phyloP scores from a whole-genome alignment of 2,797 vertebrate genomes.

The Sebastes vulpes region DNA sequence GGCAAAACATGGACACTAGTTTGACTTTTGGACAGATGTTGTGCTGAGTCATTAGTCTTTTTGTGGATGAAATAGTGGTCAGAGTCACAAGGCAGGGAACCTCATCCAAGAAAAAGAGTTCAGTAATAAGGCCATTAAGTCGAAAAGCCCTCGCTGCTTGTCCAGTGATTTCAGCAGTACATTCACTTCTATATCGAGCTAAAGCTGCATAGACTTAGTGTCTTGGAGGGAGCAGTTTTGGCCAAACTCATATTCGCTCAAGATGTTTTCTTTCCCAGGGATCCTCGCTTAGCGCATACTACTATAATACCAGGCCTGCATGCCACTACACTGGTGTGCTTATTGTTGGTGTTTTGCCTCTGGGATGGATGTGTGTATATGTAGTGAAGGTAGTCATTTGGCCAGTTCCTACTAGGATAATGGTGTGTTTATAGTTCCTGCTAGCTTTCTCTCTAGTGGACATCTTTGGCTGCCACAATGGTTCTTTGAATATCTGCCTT shows the following conservation, averaged over 20 bases:
- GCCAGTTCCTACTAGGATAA: slow-evolving; percentile 47
- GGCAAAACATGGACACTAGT: neutral
- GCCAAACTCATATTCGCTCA: neutral
- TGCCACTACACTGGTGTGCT: slow-evolving; percentile 9
- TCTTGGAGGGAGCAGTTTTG: neutral
- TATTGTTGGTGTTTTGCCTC: slow-evolving; percentile 40
- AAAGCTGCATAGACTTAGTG: slow-evolving; percentile 15
- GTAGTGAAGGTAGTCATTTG: slow-evolving; percentile 65
- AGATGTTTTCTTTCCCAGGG: slow-evolving; percentile 29
- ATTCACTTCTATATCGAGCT: slow-evolving; percentile 13
- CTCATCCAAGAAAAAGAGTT: slow-evolving; percentile 47
- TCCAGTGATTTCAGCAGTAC: neutral
- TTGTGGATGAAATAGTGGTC: slow-evolving; percentile 35
- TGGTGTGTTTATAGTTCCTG: slow-evolving; percentile 64
- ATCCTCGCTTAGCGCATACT: slow-evolving; percentile 15
- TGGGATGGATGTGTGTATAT: slow-evolving; percentile 36
- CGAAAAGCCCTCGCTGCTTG: slow-evolving; percentile 1
- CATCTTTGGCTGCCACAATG: slow-evolving; percentile 41
- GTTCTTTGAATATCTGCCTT: slow-evolving; percentile 48
- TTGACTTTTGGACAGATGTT: slow-evolving; percentile 4
- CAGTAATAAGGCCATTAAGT: slow-evolving; percentile 3
- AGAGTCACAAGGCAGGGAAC: slow-evolving; percentile 49
- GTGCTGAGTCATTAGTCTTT: slow-evolving; percentile 53
- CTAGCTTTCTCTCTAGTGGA: slow-evolving; percentile 53
- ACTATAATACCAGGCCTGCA: neutral